phyloP scores from a whole-genome alignment of 2,113 vertebrate species.

The Atractosteus spatula region DNA sequence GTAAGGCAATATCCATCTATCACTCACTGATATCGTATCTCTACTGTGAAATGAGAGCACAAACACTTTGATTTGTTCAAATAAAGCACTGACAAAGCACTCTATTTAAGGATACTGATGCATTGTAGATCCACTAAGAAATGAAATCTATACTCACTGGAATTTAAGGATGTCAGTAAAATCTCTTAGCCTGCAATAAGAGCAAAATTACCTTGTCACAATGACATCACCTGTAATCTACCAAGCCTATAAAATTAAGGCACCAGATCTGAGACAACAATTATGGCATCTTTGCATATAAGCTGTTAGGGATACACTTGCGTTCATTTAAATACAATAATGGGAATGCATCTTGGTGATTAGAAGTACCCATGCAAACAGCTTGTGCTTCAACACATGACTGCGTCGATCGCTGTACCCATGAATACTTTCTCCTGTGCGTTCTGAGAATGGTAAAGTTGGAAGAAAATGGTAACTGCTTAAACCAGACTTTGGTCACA shows the following conservation, averaged over 20 bases:
- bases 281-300: background rate
- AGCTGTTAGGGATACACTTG: background rate
- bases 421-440: constrained; percentile 6
- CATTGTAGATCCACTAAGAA: background rate
- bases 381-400: constrained; percentile 14
- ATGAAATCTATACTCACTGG: constrained; percentile 5
- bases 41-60: background rate
- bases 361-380: constrained; percentile 3
- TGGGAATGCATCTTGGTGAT: background rate
- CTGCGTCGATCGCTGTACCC: constrained; percentile 8
- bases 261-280: background rate
- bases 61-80: constrained; percentile 1
- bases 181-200: background rate
- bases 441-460: background rate
- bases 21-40: background rate
- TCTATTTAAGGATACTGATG: background rate
- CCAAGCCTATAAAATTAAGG: no score
- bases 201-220: background rate
- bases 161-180: background rate
- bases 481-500: constrained; percentile 4
- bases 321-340: background rate
- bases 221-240: no score
- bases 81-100: background rate
- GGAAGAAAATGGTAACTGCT: constrained; percentile 1
- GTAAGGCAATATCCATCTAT: background rate